These are phyloP conservation scores for Drosophila funebris DNA, from an alignment of 1,140 invertebrate genomes.

Conservation along the genomic window DNA sequence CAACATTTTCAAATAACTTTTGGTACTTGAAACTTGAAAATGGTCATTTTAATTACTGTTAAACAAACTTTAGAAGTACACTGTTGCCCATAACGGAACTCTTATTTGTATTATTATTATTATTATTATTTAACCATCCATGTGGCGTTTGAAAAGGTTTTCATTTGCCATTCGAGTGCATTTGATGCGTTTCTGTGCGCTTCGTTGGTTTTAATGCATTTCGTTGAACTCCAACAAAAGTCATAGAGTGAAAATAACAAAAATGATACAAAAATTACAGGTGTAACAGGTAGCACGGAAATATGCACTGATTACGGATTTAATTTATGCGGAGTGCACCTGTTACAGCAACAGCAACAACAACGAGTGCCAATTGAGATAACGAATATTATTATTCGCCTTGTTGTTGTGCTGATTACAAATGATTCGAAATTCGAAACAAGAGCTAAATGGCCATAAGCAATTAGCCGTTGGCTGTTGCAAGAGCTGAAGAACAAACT, in stretches of 20 bases:
- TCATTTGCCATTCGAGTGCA: slow-evolving; percentile 56
- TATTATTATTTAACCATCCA: slow-evolving; percentile 11
- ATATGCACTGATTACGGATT: slow-evolving; percentile 52
- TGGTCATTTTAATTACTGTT: slow-evolving; percentile 15
- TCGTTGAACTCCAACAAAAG: slow-evolving; percentile 31
- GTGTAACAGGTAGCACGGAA: slow-evolving; percentile 48
- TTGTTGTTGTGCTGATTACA: slow-evolving; percentile 32
- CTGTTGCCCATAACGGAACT: slow-evolving; percentile 15
- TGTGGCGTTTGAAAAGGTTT: slow-evolving; percentile 23
- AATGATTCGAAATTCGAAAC: not conserved
- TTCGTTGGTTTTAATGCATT: slow-evolving; percentile 55
- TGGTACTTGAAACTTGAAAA: not conserved
- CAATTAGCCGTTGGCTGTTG: slow-evolving; percentile 61
- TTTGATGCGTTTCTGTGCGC: slow-evolving; percentile 63
- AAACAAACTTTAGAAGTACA: slow-evolving; percentile 1
- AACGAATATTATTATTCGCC: slow-evolving; percentile 12
- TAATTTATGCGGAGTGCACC: slow-evolving; percentile 48
- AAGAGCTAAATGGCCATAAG: slow-evolving; percentile 13
- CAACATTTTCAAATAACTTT: not conserved
- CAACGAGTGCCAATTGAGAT: not conserved
- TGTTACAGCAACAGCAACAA: not conserved
- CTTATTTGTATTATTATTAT: slow-evolving; percentile 24
- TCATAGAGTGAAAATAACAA: not conserved
- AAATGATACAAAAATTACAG: slow-evolving; percentile 25
- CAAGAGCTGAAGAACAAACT: no score